Conservation (phyloP, 2,888 invertebrate genomes). For the Urechis unicinctus region DNA sequence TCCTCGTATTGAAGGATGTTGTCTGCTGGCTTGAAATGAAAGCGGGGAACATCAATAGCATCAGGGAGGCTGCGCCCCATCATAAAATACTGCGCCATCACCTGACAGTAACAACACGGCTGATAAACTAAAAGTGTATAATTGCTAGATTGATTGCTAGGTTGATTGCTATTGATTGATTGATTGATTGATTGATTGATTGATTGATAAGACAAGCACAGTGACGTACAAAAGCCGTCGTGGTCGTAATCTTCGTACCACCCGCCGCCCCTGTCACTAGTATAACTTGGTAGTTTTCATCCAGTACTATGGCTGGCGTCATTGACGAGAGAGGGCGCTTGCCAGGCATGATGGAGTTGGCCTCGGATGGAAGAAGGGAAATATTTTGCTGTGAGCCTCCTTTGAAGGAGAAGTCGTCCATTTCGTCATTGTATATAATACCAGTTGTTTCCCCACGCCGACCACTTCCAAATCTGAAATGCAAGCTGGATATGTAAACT, state of each 20-base stretch:
- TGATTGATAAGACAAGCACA: too few relatives aligned
- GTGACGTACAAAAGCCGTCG: background rate
- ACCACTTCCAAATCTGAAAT: background rate
- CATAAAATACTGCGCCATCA: background rate
- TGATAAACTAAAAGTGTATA: too few relatives aligned
- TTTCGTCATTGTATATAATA: background rate
- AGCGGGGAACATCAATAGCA: background rate
- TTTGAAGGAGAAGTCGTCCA: background rate
- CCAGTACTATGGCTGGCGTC: background rate
- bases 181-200: too few relatives aligned
- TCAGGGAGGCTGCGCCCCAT: background rate
- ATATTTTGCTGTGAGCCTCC: background rate
- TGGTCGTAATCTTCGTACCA: background rate
- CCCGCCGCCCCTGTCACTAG: background rate
- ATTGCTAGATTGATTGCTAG: too few relatives aligned
- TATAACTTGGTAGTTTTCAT: background rate
- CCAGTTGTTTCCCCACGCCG: background rate
- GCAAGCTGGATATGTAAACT: too few relatives aligned
- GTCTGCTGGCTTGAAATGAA: background rate
- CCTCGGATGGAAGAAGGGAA: background rate
- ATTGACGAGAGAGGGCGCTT: background rate
- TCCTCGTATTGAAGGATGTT: background rate
- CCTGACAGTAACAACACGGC: background rate
- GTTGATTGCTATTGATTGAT: too few relatives aligned
- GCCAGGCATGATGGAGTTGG: background rate